phyloP scores from a whole-genome alignment of 2,113 vertebrate species.

The Lepus europaeus region DNA sequence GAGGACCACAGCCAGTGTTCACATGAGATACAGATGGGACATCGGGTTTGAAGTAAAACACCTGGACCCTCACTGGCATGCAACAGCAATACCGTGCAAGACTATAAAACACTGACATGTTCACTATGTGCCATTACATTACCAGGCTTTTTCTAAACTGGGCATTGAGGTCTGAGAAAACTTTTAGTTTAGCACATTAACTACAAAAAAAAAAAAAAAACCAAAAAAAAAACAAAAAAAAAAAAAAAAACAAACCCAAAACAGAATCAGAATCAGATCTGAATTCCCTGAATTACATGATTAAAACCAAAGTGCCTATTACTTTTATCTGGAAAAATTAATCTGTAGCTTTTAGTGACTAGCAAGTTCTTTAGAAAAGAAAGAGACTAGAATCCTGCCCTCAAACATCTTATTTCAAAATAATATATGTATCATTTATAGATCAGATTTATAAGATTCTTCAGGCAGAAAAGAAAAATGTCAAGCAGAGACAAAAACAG shows the following conservation, averaged over 20 bases:
- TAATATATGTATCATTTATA: neutral
- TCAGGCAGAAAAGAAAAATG: constrained; percentile 12
- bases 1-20: neutral
- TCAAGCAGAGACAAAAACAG: neutral
- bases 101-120: neutral
- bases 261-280: neutral
- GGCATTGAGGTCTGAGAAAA: constrained; percentile 39
- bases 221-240: neutral
- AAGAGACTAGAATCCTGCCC: constrained; percentile 32
- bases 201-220: neutral
- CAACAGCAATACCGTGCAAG: neutral
- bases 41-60: neutral
- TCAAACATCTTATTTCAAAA: constrained; percentile 59
- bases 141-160: constrained; percentile 18
- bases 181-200: neutral
- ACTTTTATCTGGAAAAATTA: constrained; percentile 42
- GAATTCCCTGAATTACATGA: constrained; percentile 25
- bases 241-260: neutral
- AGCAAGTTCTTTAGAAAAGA: constrained; percentile 46
- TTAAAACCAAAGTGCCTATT: constrained; percentile 38
- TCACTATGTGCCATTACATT: neutral
- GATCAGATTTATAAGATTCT: constrained; percentile 31
- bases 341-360: constrained; percentile 28
- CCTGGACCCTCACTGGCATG: neutral
- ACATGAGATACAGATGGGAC: neutral